Evolutionary conservation across 2,113 vertebrate species (phyloP).

Genomic region (Anarrhichthys ocellatus): DNA sequence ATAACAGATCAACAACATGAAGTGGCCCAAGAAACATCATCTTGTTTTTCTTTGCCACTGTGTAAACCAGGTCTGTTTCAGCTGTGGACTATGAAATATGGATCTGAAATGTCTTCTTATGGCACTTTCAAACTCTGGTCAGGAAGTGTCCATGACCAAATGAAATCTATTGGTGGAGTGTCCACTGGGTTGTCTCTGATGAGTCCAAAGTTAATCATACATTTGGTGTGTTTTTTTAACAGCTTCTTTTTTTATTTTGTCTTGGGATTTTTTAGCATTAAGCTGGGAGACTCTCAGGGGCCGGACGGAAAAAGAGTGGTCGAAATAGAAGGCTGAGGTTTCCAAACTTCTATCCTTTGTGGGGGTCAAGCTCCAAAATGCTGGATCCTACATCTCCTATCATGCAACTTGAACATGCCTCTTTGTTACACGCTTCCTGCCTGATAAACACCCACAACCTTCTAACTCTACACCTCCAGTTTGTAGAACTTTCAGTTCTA

Average conservation of each 20-base stretch:
- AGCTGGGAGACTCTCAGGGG: neutral
- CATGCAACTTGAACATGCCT: neutral
- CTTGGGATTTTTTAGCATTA: neutral
- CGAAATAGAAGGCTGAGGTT: neutral
- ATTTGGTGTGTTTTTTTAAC: neutral
- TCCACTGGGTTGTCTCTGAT: neutral
- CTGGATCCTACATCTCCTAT: conserved; percentile 6
- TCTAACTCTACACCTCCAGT: conserved; percentile 2
- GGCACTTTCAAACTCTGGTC: conserved; percentile 12
- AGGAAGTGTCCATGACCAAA: neutral
- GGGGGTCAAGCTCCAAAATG: neutral
- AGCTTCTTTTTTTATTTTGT: neutral
- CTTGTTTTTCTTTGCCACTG: conserved; percentile 4
- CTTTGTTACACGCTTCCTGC: neutral
- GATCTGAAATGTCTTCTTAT: conserved; percentile 32
- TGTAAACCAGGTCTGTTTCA: neutral
- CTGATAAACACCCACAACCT: neutral
- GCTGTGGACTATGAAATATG: conserved; percentile 1
- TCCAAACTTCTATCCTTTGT: neutral
- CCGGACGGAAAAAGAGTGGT: neutral
- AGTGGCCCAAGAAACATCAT: conserved; percentile 13
- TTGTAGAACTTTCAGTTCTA: neutral
- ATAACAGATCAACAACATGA: conserved; percentile 44
- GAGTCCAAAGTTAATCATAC: neutral
- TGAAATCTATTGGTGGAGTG: neutral